Evolutionary conservation across 2,797 vertebrate genomes (phyloP).

Genomic region (Enteromius thamalakanensis): DNA sequence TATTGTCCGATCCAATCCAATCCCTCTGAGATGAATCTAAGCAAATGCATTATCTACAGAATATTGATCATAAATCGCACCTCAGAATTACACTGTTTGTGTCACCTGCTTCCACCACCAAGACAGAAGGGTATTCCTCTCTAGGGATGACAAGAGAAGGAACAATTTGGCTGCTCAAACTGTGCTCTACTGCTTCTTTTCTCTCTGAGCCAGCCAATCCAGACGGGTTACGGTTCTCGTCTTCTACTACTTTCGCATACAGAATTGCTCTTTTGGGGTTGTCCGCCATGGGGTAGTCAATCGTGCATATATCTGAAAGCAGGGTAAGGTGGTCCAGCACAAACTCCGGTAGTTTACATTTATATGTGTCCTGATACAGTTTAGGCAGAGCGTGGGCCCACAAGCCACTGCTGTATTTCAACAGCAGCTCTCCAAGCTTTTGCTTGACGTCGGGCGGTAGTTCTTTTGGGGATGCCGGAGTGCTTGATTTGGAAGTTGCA

Average conservation of each 20-base stretch:
- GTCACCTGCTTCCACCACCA: slow-evolving; percentile 89
- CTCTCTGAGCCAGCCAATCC: slow-evolving; percentile 56
- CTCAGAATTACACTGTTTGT: slow-evolving; percentile 90
- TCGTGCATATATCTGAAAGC: slow-evolving; percentile 86
- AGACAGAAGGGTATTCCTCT: slow-evolving; percentile 89
- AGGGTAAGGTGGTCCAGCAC: slow-evolving; percentile 84
- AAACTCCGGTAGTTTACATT: slow-evolving; percentile 85
- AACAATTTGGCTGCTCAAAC: slow-evolving; percentile 70
- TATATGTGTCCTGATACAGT: slow-evolving; percentile 89
- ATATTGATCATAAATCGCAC: slow-evolving; percentile 68
- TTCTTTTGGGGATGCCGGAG: slow-evolving; percentile 62
- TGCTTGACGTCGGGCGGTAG: slow-evolving; percentile 80
- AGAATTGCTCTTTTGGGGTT: slow-evolving; percentile 92
- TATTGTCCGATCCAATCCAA: not conserved
- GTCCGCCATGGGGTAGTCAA: slow-evolving; percentile 88
- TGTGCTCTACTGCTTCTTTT: slow-evolving; percentile 65
- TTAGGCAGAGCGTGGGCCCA: slow-evolving; percentile 95
- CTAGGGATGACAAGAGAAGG: slow-evolving; percentile 86
- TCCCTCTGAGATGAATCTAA: not conserved
- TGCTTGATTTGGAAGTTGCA: slow-evolving; percentile 63
- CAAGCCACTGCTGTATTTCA: slow-evolving; percentile 89
- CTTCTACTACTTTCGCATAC: slow-evolving; percentile 80
- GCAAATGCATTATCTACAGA: not conserved
- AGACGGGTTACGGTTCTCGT: slow-evolving; percentile 75
- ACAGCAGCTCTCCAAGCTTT: slow-evolving; percentile 86